Evolutionary conservation across 2,888 invertebrate genomes (phyloP).

Genomic region (Drosophila tanythrix): DNA sequence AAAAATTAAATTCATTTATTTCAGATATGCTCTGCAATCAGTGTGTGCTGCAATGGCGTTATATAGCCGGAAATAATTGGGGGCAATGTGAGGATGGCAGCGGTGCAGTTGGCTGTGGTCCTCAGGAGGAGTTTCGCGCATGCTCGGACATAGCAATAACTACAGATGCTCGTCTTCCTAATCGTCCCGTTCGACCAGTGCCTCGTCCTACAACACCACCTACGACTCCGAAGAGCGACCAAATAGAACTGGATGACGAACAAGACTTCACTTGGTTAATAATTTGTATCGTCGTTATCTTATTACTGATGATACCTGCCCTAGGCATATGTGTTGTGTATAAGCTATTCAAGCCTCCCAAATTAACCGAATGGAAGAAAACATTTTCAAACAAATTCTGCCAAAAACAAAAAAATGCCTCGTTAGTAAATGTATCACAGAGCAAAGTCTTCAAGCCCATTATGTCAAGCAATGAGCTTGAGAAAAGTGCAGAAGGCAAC

Average conservation of each 20-base stretch:
- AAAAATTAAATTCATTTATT: neutral
- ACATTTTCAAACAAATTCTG: conserved; percentile 35
- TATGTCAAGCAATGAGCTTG: conserved; percentile 17
- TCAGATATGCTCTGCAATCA: conserved; percentile 89
- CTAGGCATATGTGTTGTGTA: conserved; percentile 31
- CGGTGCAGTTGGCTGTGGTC: conserved; percentile 93
- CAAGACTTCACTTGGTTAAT: conserved; percentile 14
- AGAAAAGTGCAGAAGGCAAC: conserved; percentile 24
- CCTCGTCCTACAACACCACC: conserved; percentile 73
- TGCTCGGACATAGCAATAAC: conserved; percentile 93
- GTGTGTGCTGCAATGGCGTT: conserved; percentile 95
- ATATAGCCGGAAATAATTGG: conserved; percentile 95
- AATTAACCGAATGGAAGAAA: conserved; percentile 33
- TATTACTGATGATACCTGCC: conserved; percentile 24
- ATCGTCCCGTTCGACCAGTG: conserved; percentile 84
- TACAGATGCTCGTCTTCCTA: conserved; percentile 84
- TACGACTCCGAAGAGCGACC: conserved; percentile 41
- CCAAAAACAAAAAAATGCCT: conserved; percentile 36
- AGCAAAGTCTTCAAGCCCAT: conserved; percentile 30
- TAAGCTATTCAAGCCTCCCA: conserved; percentile 21
- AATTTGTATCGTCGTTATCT: conserved; percentile 24
- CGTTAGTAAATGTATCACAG: conserved; percentile 22
- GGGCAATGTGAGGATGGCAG: conserved; percentile 90
- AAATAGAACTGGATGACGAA: conserved; percentile 23
- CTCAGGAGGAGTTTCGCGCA: conserved; percentile 94